A percentile compares a stretch with the other conserved stretches of the same genome.
These are phyloP conservation scores for Daubentonia madagascariensis DNA, from an alignment of 2,113 vertebrate genomes.

Conservation along the genomic window DNA sequence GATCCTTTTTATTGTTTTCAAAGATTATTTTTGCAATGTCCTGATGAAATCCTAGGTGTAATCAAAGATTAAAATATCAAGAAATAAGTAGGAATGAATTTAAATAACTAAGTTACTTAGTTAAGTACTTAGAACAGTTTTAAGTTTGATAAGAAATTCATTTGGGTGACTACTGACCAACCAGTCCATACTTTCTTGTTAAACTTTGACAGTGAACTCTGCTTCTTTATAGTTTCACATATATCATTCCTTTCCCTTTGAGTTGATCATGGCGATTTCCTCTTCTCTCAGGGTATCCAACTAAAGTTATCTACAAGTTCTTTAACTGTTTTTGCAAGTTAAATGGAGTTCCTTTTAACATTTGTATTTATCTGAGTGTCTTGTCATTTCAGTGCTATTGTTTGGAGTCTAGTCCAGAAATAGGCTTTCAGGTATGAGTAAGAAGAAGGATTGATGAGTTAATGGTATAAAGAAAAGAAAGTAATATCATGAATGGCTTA, in stretches of 20 bases:
- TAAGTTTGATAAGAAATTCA: not conserved
- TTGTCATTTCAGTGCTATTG: not conserved
- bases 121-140: not conserved
- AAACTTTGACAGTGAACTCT: not conserved
- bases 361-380: not conserved
- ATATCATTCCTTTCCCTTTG: not conserved
- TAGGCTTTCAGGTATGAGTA: not conserved
- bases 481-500: not conserved
- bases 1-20: not conserved
- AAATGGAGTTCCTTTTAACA: not conserved
- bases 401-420: not conserved
- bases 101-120: not conserved
- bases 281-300: not conserved
- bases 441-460: not conserved
- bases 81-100: not conserved
- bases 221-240: not conserved
- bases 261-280: not conserved
- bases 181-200: not conserved
- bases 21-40: not conserved
- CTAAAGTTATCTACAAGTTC: not conserved
- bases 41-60: not conserved
- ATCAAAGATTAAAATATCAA: not conserved
- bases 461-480: not conserved
- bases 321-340: not conserved
- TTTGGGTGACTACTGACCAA: not conserved